These are phyloP conservation scores for Aspidoscelis tigris DNA, from an alignment of 2,113 vertebrate species.

Conservation along the genomic window DNA sequence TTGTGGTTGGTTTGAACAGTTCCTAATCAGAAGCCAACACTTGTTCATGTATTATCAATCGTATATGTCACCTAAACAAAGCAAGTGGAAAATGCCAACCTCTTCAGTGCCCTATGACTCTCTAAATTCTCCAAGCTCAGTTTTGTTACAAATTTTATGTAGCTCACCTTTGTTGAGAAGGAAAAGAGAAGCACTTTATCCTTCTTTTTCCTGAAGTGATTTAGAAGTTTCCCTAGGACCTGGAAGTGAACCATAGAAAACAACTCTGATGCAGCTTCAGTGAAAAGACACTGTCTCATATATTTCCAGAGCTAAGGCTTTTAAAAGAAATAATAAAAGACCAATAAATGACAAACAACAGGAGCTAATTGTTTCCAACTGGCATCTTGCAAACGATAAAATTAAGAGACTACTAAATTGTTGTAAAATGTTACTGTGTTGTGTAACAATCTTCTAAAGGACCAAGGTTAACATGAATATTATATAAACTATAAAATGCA, in stretches of 20 bases:
- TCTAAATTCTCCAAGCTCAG: conserved; percentile 28
- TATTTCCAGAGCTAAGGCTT: conserved; percentile 3
- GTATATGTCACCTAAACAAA: background rate
- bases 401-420: background rate
- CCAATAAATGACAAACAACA: conserved; percentile 1
- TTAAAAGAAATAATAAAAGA: background rate
- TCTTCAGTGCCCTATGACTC: background rate
- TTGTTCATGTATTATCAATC: background rate
- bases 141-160: background rate
- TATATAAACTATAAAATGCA: conserved; percentile 1
- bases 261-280: conserved; percentile 22
- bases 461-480: background rate
- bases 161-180: conserved; percentile 92
- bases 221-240: conserved; percentile 92
- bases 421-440: background rate
- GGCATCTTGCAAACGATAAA: background rate
- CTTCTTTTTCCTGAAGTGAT: conserved; percentile 84
- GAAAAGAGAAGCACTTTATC: conserved; percentile 96
- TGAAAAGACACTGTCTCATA: background rate
- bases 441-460: background rate
- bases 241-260: conserved; percentile 69
- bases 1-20: background rate
- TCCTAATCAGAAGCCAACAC: background rate
- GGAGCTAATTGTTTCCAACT: background rate
- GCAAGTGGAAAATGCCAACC: background rate